These are phyloP conservation scores for Micrasema longulum DNA, from an alignment of 1,140 invertebrate genomes.

Conservation along the genomic window DNA sequence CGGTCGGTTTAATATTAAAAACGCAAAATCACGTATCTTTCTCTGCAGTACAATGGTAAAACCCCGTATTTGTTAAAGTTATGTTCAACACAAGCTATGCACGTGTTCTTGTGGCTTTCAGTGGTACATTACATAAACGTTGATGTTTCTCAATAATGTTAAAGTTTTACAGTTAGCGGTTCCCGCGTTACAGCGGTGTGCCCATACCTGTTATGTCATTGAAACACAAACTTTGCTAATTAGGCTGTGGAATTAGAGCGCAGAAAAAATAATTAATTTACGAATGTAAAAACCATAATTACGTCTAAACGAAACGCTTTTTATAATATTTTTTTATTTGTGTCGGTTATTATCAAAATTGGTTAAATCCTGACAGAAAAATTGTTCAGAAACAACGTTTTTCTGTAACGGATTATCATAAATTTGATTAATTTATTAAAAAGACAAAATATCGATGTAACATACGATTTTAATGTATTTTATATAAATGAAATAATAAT, in stretches of 20 bases:
- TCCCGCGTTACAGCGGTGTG: background rate
- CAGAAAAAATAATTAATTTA: background rate
- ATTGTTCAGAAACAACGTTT: no score
- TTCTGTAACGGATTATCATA: no score
- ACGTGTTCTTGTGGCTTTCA: background rate
- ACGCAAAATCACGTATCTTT: conserved; percentile 2
- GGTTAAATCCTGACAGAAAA: no score
- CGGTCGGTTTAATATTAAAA: no score
- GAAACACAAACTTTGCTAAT: background rate
- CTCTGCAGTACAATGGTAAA: conserved; percentile 3
- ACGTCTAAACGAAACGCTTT: no score
- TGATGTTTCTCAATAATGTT: background rate
- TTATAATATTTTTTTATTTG: no score
- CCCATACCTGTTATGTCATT: background rate
- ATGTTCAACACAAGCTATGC: conserved; percentile 2
- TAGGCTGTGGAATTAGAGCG: background rate
- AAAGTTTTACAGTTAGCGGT: conserved; percentile 20
- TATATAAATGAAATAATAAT: no score
- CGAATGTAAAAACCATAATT: no score
- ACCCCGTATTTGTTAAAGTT: background rate
- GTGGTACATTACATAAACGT: background rate
- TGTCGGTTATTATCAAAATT: no score
- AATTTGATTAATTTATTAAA: no score
- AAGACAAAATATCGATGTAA: no score
- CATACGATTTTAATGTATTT: no score